phyloP scores from a whole-genome alignment of 2,113 vertebrate genomes.

The Ameiurus melas region DNA sequence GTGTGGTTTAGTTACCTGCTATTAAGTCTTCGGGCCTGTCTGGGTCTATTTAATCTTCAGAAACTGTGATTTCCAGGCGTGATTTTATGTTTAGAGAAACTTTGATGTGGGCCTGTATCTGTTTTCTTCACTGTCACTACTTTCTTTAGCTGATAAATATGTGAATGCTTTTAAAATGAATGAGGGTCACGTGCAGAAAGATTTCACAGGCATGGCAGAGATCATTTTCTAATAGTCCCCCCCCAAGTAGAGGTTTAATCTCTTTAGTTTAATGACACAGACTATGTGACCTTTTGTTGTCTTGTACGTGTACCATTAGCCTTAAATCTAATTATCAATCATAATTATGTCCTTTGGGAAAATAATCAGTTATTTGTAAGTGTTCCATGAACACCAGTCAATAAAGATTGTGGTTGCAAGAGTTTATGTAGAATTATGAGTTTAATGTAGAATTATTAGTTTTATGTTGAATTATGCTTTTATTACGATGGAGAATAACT shows the following conservation, averaged over 20 bases:
- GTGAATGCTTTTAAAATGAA: background rate
- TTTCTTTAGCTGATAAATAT: conserved; percentile 19
- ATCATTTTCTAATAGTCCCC: background rate
- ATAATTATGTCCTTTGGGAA: background rate
- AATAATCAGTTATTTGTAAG: background rate
- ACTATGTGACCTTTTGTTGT: background rate
- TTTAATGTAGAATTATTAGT: no score
- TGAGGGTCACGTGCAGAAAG: no score
- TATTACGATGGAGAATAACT: background rate
- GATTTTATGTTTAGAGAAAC: conserved; percentile 34
- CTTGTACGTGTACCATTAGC: background rate
- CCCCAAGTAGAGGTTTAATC: background rate
- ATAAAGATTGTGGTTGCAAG: background rate
- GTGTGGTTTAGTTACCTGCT: conserved; percentile 44
- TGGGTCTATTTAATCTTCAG: conserved; percentile 52
- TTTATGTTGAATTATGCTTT: background rate
- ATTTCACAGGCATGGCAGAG: background rate
- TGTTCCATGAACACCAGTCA: background rate
- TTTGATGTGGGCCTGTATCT: conserved; percentile 34
- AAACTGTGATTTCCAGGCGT: conserved; percentile 47
- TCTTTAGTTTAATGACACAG: conserved; percentile 3
- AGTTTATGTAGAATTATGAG: background rate
- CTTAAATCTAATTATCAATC: background rate
- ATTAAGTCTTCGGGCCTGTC: conserved; percentile 51
- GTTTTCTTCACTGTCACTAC: conserved; percentile 16